Base-by-base conservation (phyloP, 2,888 invertebrate genomes). In the Epistrophe grossulariae region DNA sequence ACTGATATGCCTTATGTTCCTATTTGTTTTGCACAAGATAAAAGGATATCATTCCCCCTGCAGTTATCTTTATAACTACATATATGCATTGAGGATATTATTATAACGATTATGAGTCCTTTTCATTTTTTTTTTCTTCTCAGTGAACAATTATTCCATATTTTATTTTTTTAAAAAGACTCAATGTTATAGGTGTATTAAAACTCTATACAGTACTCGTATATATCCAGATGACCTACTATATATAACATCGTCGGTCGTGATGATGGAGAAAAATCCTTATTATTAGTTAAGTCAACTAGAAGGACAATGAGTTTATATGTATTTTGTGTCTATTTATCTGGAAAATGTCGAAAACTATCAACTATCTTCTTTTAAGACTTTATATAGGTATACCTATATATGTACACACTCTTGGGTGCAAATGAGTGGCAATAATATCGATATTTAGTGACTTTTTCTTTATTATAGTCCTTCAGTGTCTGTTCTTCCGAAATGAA, bases 291-390 rank as follows among this genome's bases (percentile, higher is more conserved):
- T 24, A 55, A 79, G 70, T 79, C 78, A 52, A 83, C 55, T 73
- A n/a, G 55, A 79, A 59, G 11, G 78, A 50, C 48, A 66, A 66
- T 66, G 38, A 15, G 71, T 19, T n/a, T n/a, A 1, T 40, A 10
- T n/a, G 48, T 71, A 9, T 11, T 70, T 24, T 38, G 73, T 60
- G 83, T 48, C 55, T 70, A 76, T 76, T 87, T 79, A 43, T 45
- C 57, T 83, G 87, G 82, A 87, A 87, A 83, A 87, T 83, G 48
- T 79, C 79, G 19, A 52, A 76, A 72, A 76, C 82, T 72, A 79
- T 74, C 57, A 74, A 62, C 72, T 43, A 57, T 17, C 50, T 45
- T 31, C n/a, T 24, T 50, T 45, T 13, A 31, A 43, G 43, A 13
- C n/a, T 31, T 35, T 45, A 24, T 24, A 24, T 3, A 24, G n/a